phyloP scores from a whole-genome alignment of 1,140 invertebrate species.

The Scaptomyza pallida region DNA sequence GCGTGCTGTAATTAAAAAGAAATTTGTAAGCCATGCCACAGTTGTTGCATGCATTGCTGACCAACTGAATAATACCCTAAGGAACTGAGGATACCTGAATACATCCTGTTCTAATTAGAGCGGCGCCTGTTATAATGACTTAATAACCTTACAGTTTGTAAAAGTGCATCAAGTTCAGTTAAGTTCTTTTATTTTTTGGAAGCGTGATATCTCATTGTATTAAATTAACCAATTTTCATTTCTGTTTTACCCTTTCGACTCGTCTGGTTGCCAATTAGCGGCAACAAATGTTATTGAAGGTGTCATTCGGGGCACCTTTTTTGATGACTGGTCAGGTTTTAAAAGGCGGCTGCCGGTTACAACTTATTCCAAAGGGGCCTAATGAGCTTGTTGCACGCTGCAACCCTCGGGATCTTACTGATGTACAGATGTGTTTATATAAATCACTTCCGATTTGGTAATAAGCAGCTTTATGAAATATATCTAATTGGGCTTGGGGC shows the following conservation, averaged over 20 bases:
- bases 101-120: constrained; percentile 72
- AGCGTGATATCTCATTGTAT: constrained; percentile 67
- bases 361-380: constrained; percentile 7
- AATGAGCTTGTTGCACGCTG: constrained; percentile 26
- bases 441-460: constrained; percentile 68
- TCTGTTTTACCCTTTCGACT: constrained; percentile 15
- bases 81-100: not conserved
- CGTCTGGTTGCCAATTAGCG: constrained; percentile 50
- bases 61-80: not conserved
- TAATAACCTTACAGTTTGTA: constrained; percentile 54
- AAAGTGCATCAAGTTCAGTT: not conserved
- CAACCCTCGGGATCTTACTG: not conserved
- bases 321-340: constrained; percentile 70
- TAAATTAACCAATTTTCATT: constrained; percentile 66
- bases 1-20: constrained; percentile 70
- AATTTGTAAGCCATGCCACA: constrained; percentile 62
- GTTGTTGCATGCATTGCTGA: not conserved
- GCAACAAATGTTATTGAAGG: constrained; percentile 44
- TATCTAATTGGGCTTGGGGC: constrained; percentile 47
- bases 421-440: not conserved
- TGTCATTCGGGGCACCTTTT: constrained; percentile 75
- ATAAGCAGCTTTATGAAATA: constrained; percentile 31
- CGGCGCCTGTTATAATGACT: constrained; percentile 48
- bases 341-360: not conserved
- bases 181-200: constrained; percentile 34